A percentile compares a stretch with the other conserved stretches of the same genome.
Evolutionary conservation across 2,888 invertebrate genomes (phyloP).

Genomic region (Rhogogaster chlorosoma): DNA sequence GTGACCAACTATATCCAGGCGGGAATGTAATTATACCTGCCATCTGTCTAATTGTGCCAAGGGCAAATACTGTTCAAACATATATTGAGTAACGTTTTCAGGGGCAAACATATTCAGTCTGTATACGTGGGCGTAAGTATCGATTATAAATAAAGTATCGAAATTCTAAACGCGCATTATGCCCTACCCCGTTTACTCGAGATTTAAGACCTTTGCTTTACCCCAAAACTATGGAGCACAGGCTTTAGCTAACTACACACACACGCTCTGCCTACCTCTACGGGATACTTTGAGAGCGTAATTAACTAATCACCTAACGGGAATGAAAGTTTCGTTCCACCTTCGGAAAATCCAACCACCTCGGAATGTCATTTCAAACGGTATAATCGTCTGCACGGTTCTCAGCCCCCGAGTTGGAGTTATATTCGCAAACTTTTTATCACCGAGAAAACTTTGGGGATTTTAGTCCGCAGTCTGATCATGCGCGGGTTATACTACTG

Average conservation of each 20-base stretch:
- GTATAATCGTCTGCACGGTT: constrained; percentile 3
- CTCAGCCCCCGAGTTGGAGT: not conserved
- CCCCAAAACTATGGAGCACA: not conserved
- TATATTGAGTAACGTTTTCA: not conserved
- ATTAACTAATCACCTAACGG: constrained; percentile 40
- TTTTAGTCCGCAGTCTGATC: not conserved
- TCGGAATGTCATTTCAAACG: constrained; percentile 23
- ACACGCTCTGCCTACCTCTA: not conserved
- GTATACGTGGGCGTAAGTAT: not conserved
- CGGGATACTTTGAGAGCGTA: constrained; percentile 36
- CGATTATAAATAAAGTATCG: constrained; percentile 9
- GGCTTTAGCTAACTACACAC: not conserved
- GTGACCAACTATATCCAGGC: not conserved
- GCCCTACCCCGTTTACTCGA: not conserved
- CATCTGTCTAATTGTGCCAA: not conserved
- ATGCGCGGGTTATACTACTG: not conserved
- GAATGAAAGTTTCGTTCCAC: constrained; percentile 19
- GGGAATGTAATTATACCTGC: not conserved
- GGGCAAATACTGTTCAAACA: not conserved
- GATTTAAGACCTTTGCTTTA: not conserved
- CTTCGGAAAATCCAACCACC: constrained; percentile 10
- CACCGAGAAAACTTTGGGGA: not conserved
- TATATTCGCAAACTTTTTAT: constrained; percentile 10
- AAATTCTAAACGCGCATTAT: not conserved
- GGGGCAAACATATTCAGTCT: not conserved